Conservation (phyloP, 2,113 vertebrate species). For the Ictalurus furcatus region DNA sequence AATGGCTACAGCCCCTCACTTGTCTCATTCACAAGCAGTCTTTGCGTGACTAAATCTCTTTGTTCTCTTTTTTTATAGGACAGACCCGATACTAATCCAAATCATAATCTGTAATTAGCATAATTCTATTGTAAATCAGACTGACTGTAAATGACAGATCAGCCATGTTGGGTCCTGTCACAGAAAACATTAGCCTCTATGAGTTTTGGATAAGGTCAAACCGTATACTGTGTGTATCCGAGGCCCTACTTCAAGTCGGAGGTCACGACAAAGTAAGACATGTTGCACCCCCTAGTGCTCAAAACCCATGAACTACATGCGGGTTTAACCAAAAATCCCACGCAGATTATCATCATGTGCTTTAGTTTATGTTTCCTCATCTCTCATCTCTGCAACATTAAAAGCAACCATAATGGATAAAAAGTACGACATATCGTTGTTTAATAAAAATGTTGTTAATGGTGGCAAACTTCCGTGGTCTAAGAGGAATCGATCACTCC, state of each 20-base stretch:
- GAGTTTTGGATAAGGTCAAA: not conserved
- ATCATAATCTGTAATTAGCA: not conserved
- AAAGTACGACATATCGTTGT: not conserved
- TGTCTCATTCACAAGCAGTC: not conserved
- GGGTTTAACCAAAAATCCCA: not conserved
- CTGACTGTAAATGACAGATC: not conserved
- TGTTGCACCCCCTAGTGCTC: slow-evolving; percentile 25
- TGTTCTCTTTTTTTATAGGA: not conserved
- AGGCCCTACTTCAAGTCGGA: not conserved
- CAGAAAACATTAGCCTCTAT: not conserved
- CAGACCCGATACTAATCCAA: not conserved
- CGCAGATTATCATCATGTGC: not conserved
- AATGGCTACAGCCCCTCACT: not conserved
- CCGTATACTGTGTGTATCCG: not conserved
- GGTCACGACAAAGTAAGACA: not conserved
- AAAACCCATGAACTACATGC: not conserved
- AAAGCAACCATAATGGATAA: not conserved
- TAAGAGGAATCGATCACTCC: not conserved
- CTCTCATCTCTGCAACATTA: not conserved
- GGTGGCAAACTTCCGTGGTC: not conserved
- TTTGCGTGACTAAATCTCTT: not conserved
- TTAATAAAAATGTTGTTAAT: not conserved
- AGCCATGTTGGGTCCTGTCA: not conserved
- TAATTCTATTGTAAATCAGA: too few relatives aligned
- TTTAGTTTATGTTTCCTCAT: not conserved